Evolutionary conservation across 2,888 invertebrate genomes (phyloP), one percentile per base, ranked within the genome.

Genomic region (Corbicula japonica): DNA sequence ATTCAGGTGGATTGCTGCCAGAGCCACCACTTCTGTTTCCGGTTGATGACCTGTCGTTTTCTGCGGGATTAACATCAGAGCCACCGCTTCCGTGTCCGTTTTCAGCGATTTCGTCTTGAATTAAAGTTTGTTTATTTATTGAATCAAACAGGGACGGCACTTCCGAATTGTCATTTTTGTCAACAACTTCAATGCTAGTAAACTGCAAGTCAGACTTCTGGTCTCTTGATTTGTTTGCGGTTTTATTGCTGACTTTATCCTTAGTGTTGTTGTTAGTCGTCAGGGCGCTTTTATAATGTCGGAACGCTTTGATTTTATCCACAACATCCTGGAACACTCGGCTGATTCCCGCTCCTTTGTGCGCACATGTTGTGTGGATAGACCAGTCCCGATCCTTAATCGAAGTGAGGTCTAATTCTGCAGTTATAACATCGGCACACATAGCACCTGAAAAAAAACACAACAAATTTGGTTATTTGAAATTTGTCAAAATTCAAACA

Each of bases 381-480:
- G 76, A 70, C 78, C 78, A 78, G 32, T 79, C 76, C 18, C 83
- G 68, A 56, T 73, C 69, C 15, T 54, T 26, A 12, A 83, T 73
- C 1, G 60, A 48, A 0, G 44, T 63, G 21, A 83, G 62, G 23
- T 76, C 74, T 46, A 83, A 54, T 38, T 74, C 73, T 21, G 48
- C 52, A 4, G 58, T 41, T 12, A 83, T 58, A 15, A 76, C 69
- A 4, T 76, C 74, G 5, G 58, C 46, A 35, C 44, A 63, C 68
- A 76, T 56, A 26, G 76, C 65, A 35, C 72, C 83, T 83, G 76
- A 18, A 56, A 75, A 46, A 28, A 28, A 56, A 28, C 5, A 28
- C 12, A 15, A n/a, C 10, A 28, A 30, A 28, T 12, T 28, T 28
- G 12, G 10, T 60, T 15, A 18, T 21, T 6, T 15, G n/a, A n/a